Evolutionary conservation across 2,797 vertebrate genomes (phyloP).

Genomic region (Philypnodon macrostomus): DNA sequence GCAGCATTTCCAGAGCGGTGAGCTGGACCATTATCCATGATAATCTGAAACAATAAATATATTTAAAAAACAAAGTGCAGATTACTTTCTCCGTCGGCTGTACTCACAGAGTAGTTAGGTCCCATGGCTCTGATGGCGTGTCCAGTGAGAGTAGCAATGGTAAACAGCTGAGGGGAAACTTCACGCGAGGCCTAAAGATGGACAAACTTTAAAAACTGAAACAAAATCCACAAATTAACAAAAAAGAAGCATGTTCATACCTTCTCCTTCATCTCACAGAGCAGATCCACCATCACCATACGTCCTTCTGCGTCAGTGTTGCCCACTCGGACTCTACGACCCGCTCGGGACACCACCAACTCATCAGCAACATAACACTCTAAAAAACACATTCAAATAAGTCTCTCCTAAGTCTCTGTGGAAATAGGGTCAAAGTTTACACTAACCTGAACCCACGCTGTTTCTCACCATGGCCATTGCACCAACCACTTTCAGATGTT

Average conservation of each 20-base stretch:
- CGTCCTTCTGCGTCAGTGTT: constrained; percentile 85
- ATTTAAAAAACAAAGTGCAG: background rate
- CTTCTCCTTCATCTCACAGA: constrained; percentile 85
- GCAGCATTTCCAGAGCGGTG: constrained; percentile 59
- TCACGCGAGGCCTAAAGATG: constrained; percentile 66
- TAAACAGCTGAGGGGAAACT: constrained; percentile 75
- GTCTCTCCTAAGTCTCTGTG: too few relatives aligned
- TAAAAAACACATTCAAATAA: constrained; percentile 23
- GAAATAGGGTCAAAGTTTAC: too few relatives aligned
- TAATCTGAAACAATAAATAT: constrained; percentile 65
- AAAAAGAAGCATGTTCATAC: constrained; percentile 39
- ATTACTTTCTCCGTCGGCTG: background rate
- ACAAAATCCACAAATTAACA: background rate
- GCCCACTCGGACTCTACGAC: constrained; percentile 78
- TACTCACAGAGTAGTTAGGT: constrained; percentile 79
- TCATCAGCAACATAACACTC: constrained; percentile 85
- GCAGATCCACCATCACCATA: constrained; percentile 84
- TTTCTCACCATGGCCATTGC: constrained; percentile 85
- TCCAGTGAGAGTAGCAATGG: constrained; percentile 83
- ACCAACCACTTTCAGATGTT: constrained; percentile 79
- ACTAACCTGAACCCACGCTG: constrained; percentile 82
- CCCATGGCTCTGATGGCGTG: constrained; percentile 84
- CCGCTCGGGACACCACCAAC: constrained; percentile 77
- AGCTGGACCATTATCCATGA: constrained; percentile 83
- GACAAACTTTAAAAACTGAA: background rate